These are phyloP conservation scores for Cotesia typhae DNA, from an alignment of 1,140 invertebrate genomes.

Conservation along the genomic window DNA sequence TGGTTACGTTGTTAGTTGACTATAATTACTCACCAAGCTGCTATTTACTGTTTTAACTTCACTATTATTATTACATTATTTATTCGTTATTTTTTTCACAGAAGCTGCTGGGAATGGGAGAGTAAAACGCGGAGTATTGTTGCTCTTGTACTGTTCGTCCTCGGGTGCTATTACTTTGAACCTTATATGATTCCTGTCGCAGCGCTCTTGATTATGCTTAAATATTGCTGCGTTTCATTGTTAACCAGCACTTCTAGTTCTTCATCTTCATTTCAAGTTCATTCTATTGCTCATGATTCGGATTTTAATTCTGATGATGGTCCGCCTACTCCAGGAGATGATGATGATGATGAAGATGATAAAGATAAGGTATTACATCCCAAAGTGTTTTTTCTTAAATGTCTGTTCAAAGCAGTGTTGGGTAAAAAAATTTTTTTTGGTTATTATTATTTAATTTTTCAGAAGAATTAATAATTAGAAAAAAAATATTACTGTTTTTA, in stretches of 20 bases:
- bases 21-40: background rate
- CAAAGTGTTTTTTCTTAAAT: too few species aligned
- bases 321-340: conserved; percentile 73
- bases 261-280: conserved; percentile 44
- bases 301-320: conserved; percentile 54
- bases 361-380: conserved; percentile 72
- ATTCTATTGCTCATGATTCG: conserved; percentile 45
- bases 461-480: too few species aligned
- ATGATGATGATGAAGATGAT: conserved; percentile 85
- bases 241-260: conserved; percentile 56
- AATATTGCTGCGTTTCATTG: conserved; percentile 71
- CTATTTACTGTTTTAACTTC: background rate
- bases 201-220: conserved; percentile 80
- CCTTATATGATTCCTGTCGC: conserved; percentile 87
- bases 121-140: conserved; percentile 86
- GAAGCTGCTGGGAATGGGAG: conserved; percentile 98
- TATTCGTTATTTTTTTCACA: conserved; percentile 54
- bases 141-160: conserved; percentile 85
- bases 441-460: too few species aligned
- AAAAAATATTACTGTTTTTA: too few species aligned
- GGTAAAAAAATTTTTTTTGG: too few species aligned
- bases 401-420: too few species aligned
- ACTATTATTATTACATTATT: background rate
- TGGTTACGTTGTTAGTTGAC: too few species aligned
- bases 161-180: conserved; percentile 84